phyloP scores from a whole-genome alignment of 35 echinoderm and acorn worm species.

The Stichopus chloronotus region DNA sequence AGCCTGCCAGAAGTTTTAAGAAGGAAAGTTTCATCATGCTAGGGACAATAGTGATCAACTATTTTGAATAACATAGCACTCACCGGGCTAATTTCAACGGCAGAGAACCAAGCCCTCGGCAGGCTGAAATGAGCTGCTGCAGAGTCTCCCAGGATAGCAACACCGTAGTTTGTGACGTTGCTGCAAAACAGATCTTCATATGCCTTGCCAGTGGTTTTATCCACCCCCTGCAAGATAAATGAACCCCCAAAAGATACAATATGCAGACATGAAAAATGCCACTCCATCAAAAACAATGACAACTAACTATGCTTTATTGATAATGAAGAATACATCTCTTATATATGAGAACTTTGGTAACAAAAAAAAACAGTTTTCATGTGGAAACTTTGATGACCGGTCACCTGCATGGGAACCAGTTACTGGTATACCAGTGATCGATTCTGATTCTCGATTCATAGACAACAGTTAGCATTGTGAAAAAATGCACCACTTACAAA shows the following conservation, averaged over 20 bases:
- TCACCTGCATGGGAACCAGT: too few relatives aligned
- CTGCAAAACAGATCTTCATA: slow-evolving; percentile 78
- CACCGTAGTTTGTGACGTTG: slow-evolving; percentile 54
- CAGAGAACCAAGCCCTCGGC: slow-evolving; percentile 79
- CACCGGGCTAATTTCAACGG: slow-evolving; percentile 74
- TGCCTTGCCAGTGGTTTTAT: slow-evolving; percentile 61
- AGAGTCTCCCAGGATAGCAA: slow-evolving; percentile 78
- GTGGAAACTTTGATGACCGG: too few relatives aligned
- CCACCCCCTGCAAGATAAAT: slow-evolving; percentile 65
- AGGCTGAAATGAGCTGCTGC: slow-evolving; percentile 86
- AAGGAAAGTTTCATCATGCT: too few relatives aligned
- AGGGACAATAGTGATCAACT: too few relatives aligned
- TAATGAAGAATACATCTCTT: neutral
- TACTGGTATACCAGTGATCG: too few relatives aligned
- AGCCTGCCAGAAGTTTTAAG: too few relatives aligned
- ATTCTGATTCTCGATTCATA: too few relatives aligned
- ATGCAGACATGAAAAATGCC: neutral
- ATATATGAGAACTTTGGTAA: neutral
- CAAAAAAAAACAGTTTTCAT: too few relatives aligned
- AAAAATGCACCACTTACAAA: too few relatives aligned
- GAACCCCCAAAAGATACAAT: neutral
- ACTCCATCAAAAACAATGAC: neutral
- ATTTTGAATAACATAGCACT: neutral
- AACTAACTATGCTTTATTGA: neutral
- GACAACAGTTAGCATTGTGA: too few relatives aligned